Conservation (phyloP, 2,797 vertebrate species). For the Sphenodon punctatus region DNA sequence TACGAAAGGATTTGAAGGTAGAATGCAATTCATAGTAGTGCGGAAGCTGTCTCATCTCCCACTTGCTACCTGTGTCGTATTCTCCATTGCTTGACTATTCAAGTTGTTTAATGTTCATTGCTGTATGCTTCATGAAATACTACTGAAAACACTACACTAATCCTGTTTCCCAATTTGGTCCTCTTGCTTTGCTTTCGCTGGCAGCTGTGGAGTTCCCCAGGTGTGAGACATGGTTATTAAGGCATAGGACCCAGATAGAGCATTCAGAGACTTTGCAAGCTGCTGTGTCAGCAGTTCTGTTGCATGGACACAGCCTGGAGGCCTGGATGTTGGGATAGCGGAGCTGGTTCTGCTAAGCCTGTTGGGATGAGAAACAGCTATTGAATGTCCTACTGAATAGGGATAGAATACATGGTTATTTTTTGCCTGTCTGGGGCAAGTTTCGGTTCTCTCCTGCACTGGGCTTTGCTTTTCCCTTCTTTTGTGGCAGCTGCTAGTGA, state of each 20-base stretch:
- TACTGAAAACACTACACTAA: background rate
- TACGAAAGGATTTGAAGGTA: too few species aligned
- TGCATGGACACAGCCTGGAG: slow-evolving; percentile 23
- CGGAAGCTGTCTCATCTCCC: too few species aligned
- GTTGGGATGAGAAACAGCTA: background rate
- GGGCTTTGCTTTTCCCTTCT: background rate
- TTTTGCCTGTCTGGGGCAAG: background rate
- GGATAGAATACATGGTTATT: background rate
- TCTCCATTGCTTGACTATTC: background rate
- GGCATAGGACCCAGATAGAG: background rate
- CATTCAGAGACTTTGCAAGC: slow-evolving; percentile 16
- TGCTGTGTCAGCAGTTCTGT: slow-evolving; percentile 14
- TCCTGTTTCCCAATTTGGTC: rapidly evolving
- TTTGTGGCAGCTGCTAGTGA: background rate
- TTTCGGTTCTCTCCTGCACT: background rate
- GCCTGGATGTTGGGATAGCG: slow-evolving; percentile 22
- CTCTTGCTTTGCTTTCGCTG: background rate
- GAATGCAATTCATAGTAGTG: too few species aligned
- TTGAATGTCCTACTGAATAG: background rate
- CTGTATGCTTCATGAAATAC: background rate
- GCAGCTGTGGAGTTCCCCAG: too few species aligned
- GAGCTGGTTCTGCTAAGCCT: background rate
- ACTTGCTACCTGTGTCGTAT: background rate
- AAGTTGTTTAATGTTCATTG: background rate
- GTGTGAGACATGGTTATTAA: background rate